A percentile compares a stretch with the other conserved stretches of the same genome.
Evolutionary conservation across 2,888 invertebrate genomes (phyloP).

Genomic region (Branchinecta sandiegonensis): DNA sequence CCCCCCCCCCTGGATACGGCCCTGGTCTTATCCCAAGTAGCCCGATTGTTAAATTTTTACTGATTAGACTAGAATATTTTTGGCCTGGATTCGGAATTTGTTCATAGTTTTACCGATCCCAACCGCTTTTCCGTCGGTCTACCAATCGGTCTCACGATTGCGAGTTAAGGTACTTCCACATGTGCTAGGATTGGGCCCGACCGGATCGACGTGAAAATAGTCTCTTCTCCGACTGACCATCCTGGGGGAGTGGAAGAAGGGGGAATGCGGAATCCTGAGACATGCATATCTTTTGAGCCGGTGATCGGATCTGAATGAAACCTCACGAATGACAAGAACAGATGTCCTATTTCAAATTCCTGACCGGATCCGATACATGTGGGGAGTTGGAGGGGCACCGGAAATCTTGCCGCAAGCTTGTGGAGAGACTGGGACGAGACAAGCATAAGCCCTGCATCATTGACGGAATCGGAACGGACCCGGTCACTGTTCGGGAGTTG

Average conservation of each 20-base stretch:
- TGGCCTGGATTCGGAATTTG: no score
- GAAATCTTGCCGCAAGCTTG: neutral
- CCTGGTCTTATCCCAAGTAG: no score
- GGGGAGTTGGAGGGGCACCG: conserved; percentile 3
- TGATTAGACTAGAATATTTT: no score
- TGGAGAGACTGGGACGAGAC: neutral
- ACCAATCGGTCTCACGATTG: no score
- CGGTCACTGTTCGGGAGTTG: neutral
- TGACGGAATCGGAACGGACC: neutral
- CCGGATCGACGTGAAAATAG: no score
- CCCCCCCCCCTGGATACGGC: no score
- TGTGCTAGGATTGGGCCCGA: no score
- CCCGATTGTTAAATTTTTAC: no score
- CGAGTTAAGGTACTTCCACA: no score
- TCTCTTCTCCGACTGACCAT: neutral
- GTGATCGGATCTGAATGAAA: conserved; percentile 4
- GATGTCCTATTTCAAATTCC: neutral
- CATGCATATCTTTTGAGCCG: neutral
- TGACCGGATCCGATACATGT: neutral
- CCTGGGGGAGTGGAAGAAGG: neutral
- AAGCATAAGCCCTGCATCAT: conserved; percentile 4
- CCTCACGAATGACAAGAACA: neutral
- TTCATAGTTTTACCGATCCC: no score
- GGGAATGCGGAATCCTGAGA: neutral
- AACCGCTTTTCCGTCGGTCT: no score